Base-by-base conservation (phyloP, 1,140 invertebrate genomes). In the Bombus superbus region DNA sequence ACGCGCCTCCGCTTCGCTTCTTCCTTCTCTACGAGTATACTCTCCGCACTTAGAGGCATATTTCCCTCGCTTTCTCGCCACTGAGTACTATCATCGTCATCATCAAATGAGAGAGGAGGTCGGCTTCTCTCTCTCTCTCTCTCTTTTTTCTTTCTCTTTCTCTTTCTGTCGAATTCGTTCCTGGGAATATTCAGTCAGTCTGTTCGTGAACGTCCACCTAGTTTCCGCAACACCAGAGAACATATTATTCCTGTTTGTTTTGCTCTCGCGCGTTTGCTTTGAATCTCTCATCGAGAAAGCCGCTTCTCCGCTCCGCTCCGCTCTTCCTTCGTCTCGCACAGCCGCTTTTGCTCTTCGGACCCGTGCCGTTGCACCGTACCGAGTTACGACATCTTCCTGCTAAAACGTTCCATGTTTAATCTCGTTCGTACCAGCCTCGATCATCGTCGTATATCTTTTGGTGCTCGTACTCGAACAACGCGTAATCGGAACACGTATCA, bases 1-100 rank as follows among this genome's bases (percentile, higher is more conserved):
- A 88, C 91, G 89, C 88, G 88, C 53, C 57, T 84, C 64, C 79
- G 79, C 80, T 76, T 85, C 78, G 66, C 83, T 85, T 86, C 84
- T 32, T 75, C 25, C 64, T 64, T 40, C 53, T 47, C 57, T 38
- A 28, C 80, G 71, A 86, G 79, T 82, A 71, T 35, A 71, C 42
- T 32, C 59, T 47, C 59, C 75, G 28, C 80, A 42, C 32, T 47
- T 40, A 32, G 44, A 53, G 28, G 15, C 66, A 62, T 80, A 69
- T 83, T 80, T 69, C 64, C 64, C 57, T 82, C 89, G 72, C 80
- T 86, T 76, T 69, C 73, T 86, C 53, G 71, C 28, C 78, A 40
- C 22, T 68, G 64, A 81, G 44, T 47, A 68, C 53, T 66, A 53
- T 72, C 42, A 47, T 47, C 9, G 25, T 38, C 74, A 32, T 64